phyloP scores from a whole-genome alignment of 1,140 invertebrate species.

The Chelonus insularis region DNA sequence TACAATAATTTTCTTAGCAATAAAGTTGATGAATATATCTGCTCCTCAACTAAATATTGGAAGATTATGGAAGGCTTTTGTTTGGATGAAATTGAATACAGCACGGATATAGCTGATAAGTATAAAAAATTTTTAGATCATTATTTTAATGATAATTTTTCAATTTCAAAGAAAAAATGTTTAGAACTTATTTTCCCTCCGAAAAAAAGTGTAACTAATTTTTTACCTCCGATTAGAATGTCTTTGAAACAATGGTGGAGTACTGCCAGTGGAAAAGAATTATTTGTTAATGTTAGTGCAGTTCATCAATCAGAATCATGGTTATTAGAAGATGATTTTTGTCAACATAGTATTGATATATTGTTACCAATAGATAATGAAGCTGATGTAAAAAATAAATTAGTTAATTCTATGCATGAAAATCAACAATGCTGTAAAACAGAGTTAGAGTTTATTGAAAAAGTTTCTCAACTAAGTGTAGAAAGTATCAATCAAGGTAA shows the following conservation, averaged over 20 bases:
- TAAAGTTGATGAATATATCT: not conserved
- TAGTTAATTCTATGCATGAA: too few species aligned
- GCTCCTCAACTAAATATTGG: not conserved
- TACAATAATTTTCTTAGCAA: not conserved
- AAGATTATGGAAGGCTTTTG: not conserved
- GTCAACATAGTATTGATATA: conserved; percentile 9
- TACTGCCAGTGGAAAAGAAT: conserved; percentile 12
- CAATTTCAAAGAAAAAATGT: not conserved
- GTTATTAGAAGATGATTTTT: not conserved
- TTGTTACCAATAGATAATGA: conserved; percentile 3
- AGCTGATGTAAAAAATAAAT: too few species aligned
- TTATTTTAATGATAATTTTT: not conserved
- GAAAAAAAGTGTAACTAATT: too few species aligned
- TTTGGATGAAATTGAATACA: not conserved
- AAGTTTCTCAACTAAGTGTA: too few species aligned
- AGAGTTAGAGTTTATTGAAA: too few species aligned
- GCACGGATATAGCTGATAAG: not conserved
- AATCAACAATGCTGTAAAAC: too few species aligned
- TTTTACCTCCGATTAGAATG: not conserved
- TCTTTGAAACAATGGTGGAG: not conserved
- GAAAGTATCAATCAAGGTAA: too few species aligned
- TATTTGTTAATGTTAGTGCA: not conserved
- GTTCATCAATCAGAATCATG: not conserved
- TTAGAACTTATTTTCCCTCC: not conserved
- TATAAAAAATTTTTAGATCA: not conserved